Evolutionary conservation across 2,888 invertebrate species (phyloP), one percentile per base, ranked within the genome.

Genomic region (Erpobdella octoculata): DNA sequence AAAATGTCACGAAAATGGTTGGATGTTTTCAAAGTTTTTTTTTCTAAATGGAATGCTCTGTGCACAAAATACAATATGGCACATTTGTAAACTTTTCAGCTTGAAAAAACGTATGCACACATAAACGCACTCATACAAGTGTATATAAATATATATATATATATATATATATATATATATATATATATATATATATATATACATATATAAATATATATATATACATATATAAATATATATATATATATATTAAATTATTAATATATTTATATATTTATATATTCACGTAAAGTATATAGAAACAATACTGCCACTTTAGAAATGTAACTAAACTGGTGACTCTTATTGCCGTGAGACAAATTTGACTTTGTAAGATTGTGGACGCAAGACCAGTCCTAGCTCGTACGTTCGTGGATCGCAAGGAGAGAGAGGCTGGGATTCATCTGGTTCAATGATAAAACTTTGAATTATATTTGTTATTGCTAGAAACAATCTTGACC

Each of bases 341-440:
- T 41, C 41, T 53, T 28, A 53, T 9, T 25, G 62, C 6, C 36
- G 62, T 8, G 36, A 33, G 9, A 69, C 33, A 46, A 64, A 71
- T 33, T 48, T 64, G 35, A 67, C 64, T 18, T 21, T 53, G 62
- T 37, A 73, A 62, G 46, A 37, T 46, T 53, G 62, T 15, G 73
- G 73, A 36, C 48, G 31, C 15, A 71, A 59, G 0, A 73, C 73
- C 9, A 73, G 68, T 33, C 73, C 73, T 25, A 73, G 37, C 8
- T 67, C 73, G 41, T 31, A 67, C n/a, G 65, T 67, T 41, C 71
- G 37, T n/a, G 73, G 73, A 33, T 73, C 71, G 38, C 73, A 73
- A 8, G 58, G 25, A 1, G 46, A 41, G 21, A 65, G 65, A 18
- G 35, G 25, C 12, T 37, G 18, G 35, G 2, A 28, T 15, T 53